These are phyloP conservation scores for Drosophila diplacantha DNA, from an alignment of 2,888 invertebrate species.

Conservation along the genomic window DNA sequence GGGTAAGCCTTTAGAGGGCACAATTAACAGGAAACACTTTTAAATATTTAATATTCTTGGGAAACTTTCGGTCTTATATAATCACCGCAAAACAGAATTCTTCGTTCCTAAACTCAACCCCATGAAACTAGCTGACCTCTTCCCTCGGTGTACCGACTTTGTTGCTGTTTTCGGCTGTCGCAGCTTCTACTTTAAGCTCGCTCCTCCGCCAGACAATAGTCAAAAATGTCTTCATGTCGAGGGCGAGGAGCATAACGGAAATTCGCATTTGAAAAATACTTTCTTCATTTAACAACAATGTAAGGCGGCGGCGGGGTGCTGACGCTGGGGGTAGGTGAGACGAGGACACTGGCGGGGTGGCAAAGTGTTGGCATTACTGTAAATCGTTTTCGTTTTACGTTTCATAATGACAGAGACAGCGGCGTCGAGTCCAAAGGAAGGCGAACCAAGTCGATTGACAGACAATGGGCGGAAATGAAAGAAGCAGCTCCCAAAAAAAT, in stretches of 20 bases:
- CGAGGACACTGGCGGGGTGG: slow-evolving; percentile 47
- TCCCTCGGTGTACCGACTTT: slow-evolving; percentile 44
- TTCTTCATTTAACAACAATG: slow-evolving; percentile 74
- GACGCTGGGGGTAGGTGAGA: slow-evolving; percentile 5
- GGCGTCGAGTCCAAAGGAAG: slow-evolving; percentile 27
- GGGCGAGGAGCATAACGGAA: slow-evolving; percentile 71
- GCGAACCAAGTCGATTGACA: slow-evolving; percentile 40
- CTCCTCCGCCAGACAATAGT: slow-evolving; percentile 62
- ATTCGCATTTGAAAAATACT: slow-evolving; percentile 73
- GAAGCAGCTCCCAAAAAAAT: slow-evolving; percentile 17
- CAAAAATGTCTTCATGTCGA: slow-evolving; percentile 70
- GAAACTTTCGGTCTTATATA: no score
- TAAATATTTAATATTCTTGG: background rate
- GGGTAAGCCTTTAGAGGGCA: no score
- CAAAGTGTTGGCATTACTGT: slow-evolving; percentile 73
- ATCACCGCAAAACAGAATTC: background rate
- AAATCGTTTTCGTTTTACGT: slow-evolving; percentile 74
- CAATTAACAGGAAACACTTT: background rate
- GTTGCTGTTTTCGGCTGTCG: slow-evolving; percentile 61
- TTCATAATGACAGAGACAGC: slow-evolving; percentile 67
- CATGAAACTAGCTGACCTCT: background rate
- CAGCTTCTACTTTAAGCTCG: slow-evolving; percentile 41
- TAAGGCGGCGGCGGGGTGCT: slow-evolving; percentile 29
- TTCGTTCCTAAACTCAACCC: no score
- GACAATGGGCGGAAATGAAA: slow-evolving; percentile 51